phyloP scores from a whole-genome alignment of 37 sponge, comb jelly and placozoan genomes.

The Oscarella lobularis region DNA sequence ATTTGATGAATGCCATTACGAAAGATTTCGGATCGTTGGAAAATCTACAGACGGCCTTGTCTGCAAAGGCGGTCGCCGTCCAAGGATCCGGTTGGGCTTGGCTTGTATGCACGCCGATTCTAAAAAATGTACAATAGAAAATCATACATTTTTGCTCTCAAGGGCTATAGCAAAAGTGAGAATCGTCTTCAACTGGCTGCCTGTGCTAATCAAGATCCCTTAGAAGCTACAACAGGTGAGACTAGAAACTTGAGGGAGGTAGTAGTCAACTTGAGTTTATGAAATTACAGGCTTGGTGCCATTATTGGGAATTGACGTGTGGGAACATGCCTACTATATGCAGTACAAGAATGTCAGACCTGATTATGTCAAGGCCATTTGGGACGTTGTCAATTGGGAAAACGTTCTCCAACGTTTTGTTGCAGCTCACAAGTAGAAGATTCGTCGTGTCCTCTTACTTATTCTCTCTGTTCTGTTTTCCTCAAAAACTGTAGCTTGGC shows the following conservation, averaged over 20 bases:
- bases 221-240: constrained; percentile 82
- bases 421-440: too few relatives aligned
- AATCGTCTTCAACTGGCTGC: constrained; percentile 46
- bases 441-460: too few relatives aligned
- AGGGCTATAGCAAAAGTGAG: constrained; percentile 61
- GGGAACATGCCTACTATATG: constrained; percentile 87
- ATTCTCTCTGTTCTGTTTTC: too few relatives aligned
- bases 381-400: constrained; percentile 61
- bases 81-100: constrained; percentile 98
- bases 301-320: constrained; percentile 56
- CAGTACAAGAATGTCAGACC: constrained; percentile 50
- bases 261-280: too few relatives aligned
- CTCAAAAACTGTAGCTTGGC: too few relatives aligned
- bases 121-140: background rate
- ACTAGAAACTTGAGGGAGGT: too few relatives aligned
- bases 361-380: constrained; percentile 39
- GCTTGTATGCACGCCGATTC: constrained; percentile 49
- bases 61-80: constrained; percentile 48
- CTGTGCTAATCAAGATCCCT: constrained; percentile 88
- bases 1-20: constrained; percentile 51
- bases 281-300: constrained; percentile 52
- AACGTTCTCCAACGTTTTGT: constrained; percentile 16
- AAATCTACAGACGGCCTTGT: constrained; percentile 43
- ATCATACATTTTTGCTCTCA: background rate
- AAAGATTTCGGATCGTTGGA: constrained; percentile 84